Percentiles rank a stretch among this genome's conserved stretches.
Conservation (phyloP, 2,113 vertebrate species). For the Raja brachyura region DNA sequence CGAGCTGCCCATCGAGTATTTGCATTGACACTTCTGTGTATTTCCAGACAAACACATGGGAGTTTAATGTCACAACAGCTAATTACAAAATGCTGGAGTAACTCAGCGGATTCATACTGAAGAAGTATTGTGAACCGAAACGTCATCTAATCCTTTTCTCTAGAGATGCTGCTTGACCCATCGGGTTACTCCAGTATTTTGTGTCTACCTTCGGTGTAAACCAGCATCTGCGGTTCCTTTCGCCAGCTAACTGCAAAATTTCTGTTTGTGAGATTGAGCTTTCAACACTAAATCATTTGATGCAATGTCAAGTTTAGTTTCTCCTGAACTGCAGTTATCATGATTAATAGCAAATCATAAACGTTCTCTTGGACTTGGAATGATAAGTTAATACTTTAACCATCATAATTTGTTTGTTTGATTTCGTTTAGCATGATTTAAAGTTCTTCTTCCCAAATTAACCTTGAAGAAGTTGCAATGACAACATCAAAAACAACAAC, state of each 20-base stretch:
- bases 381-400: background rate
- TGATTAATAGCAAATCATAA: conserved; percentile 8
- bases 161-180: too few species aligned
- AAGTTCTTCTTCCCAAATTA: background rate
- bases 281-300: background rate
- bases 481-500: background rate
- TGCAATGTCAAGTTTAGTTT: background rate
- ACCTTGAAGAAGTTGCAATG: background rate
- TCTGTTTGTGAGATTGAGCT: background rate
- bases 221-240: too few species aligned
- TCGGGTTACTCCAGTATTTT: too few species aligned
- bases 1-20: background rate
- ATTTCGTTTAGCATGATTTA: background rate
- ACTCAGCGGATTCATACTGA: too few species aligned
- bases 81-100: too few species aligned
- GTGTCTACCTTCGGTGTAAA: too few species aligned
- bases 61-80: background rate
- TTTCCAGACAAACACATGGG: background rate
- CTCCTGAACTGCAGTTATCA: background rate
- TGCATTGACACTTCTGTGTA: background rate
- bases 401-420: background rate
- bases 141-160: too few species aligned
- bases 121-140: too few species aligned
- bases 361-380: background rate
- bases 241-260: background rate